A percentile compares a stretch with the other conserved stretches of the same genome.
phyloP scores from a whole-genome alignment of 2,888 invertebrate genomes.

The Tanaodytes sp. region DNA sequence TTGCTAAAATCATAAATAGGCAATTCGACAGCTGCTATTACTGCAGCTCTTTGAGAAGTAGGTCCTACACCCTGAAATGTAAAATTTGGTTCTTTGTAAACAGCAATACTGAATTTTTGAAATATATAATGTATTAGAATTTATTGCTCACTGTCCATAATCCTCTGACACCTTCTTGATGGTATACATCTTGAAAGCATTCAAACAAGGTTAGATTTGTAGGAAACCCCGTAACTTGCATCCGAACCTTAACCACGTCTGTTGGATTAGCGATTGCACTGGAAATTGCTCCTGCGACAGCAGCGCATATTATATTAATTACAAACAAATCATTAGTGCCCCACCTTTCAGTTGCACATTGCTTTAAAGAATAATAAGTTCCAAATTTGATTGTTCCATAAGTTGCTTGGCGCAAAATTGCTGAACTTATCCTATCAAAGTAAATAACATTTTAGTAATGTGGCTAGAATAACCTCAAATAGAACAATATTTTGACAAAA shows the following conservation, averaged over 20 bases:
- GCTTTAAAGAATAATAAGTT: constrained; percentile 92
- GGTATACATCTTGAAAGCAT: constrained; percentile 89
- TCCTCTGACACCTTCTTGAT: constrained; percentile 86
- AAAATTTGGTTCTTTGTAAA: no score
- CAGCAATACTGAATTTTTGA: no score
- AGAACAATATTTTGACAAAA: no score
- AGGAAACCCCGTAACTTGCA: constrained; percentile 82
- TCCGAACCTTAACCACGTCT: constrained; percentile 95
- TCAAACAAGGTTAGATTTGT: constrained; percentile 76
- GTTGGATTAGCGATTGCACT: constrained; percentile 97
- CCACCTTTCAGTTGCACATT: constrained; percentile 73
- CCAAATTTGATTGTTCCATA: constrained; percentile 98
- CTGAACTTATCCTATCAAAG: constrained; percentile 88
- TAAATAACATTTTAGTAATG: background rate
- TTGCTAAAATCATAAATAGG: constrained; percentile 95
- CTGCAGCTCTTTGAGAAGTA: constrained; percentile 92
- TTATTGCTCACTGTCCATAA: constrained; percentile 85
- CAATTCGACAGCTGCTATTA: constrained; percentile 94
- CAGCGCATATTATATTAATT: constrained; percentile 85
- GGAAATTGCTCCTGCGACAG: constrained; percentile 89
- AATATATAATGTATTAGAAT: no score
- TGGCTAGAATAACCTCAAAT: no score
- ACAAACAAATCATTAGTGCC: constrained; percentile 71
- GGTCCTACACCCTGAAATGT: constrained; percentile 86
- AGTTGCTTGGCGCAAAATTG: constrained; percentile 92